Evolutionary conservation across 1,140 invertebrate genomes (phyloP).

Genomic region (Asbolus verrucosus): DNA sequence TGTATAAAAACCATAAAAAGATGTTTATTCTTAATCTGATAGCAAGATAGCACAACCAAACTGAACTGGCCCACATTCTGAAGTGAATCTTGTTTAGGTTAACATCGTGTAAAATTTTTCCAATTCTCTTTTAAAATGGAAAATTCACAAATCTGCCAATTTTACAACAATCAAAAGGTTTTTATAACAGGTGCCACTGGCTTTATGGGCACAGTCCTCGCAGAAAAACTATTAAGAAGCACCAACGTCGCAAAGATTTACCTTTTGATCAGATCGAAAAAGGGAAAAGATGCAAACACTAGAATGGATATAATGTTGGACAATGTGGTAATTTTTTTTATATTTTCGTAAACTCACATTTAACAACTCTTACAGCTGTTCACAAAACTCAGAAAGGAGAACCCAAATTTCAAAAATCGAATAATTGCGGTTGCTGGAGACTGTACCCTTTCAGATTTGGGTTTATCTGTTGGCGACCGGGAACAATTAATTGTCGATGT

Average conservation of each 20-base stretch:
- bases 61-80: no score
- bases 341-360: conserved; percentile 20
- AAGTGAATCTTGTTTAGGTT: no score
- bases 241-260: conserved; percentile 78
- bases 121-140: no score
- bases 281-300: conserved; percentile 73
- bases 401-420: conserved; percentile 60
- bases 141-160: conserved; percentile 56
- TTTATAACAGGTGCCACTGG: conserved; percentile 79
- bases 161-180: conserved; percentile 69
- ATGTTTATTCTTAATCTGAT: no score
- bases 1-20: no score
- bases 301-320: conserved; percentile 73
- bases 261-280: conserved; percentile 81
- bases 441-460: conserved; percentile 58
- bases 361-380: conserved; percentile 36
- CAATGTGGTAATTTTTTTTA: conserved; percentile 72
- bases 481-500: conserved; percentile 70
- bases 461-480: conserved; percentile 61
- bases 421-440: conserved; percentile 63
- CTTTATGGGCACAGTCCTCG: conserved; percentile 78
- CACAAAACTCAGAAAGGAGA: conserved; percentile 25
- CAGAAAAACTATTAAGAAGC: conserved; percentile 83
- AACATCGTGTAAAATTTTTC: no score
- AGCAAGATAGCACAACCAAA: no score